Percentiles rank a stretch among this genome's conserved stretches.
These are phyloP conservation scores for Plagiodera versicolora DNA, from an alignment of 2,888 invertebrate genomes.

Conservation along the genomic window DNA sequence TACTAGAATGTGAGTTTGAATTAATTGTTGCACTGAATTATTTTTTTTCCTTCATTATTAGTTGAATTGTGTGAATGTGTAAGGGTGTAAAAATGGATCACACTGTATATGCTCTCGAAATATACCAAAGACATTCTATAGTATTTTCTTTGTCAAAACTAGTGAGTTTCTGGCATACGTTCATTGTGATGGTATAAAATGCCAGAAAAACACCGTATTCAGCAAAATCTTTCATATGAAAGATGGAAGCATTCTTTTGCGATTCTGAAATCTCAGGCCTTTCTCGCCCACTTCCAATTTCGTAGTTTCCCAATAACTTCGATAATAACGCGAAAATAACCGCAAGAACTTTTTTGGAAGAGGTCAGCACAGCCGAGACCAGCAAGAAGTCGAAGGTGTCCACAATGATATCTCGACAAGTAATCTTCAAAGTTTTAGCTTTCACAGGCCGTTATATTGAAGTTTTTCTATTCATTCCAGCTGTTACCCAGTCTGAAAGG, in stretches of 20 bases:
- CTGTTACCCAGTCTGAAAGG: slow-evolving; percentile 15
- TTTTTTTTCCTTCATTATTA: too few relatives aligned
- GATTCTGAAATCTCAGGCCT: neutral
- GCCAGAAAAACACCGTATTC: too few relatives aligned
- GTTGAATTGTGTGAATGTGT: too few relatives aligned
- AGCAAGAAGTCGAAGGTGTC: slow-evolving; percentile 20
- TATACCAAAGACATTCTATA: too few relatives aligned
- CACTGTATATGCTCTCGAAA: too few relatives aligned
- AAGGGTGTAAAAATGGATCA: too few relatives aligned
- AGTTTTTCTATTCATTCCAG: slow-evolving; percentile 29
- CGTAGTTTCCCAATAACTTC: slow-evolving; percentile 10
- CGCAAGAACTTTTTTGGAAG: slow-evolving; percentile 19
- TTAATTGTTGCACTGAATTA: too few relatives aligned
- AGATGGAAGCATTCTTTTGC: neutral
- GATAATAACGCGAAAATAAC: slow-evolving; percentile 20
- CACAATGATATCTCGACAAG: slow-evolving; percentile 23
- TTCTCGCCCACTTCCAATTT: slow-evolving; percentile 20
- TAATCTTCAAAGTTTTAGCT: slow-evolving; percentile 27
- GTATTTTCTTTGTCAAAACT: too few relatives aligned
- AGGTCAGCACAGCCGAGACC: slow-evolving; percentile 21
- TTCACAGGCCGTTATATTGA: slow-evolving; percentile 30
- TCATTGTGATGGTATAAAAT: too few relatives aligned
- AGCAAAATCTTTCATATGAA: too few relatives aligned
- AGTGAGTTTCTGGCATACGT: too few relatives aligned
- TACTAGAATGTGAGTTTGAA: too few relatives aligned